These are phyloP conservation scores for Urocitellus parryii DNA, from an alignment of 2,113 vertebrate species.

Conservation along the genomic window DNA sequence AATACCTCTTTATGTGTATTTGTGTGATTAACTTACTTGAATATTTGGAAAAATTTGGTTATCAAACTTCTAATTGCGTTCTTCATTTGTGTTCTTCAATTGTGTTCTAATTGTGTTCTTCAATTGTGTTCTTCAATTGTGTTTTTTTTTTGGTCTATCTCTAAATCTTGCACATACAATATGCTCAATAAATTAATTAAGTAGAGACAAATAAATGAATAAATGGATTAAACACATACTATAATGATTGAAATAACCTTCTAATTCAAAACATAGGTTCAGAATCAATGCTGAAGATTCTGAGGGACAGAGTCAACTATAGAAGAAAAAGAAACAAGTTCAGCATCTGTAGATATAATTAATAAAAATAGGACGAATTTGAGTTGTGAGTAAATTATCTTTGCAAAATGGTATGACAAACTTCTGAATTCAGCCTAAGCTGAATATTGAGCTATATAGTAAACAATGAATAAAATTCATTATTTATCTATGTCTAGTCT, in stretches of 20 bases:
- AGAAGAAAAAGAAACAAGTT: background rate
- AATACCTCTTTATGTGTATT: background rate
- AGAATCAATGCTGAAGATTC: background rate
- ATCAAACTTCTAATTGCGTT: background rate
- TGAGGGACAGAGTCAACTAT: background rate
- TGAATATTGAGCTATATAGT: constrained; percentile 15
- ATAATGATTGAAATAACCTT: background rate
- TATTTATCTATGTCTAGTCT: constrained; percentile 77
- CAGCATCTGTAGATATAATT: background rate
- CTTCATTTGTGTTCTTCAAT: no score
- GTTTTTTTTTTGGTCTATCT: background rate
- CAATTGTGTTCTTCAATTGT: background rate
- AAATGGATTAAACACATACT: background rate
- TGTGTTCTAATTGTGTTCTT: background rate
- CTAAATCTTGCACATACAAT: background rate
- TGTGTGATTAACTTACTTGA: background rate
- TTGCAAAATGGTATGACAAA: background rate
- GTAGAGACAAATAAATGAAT: background rate
- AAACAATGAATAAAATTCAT: constrained; percentile 38
- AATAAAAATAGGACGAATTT: constrained; percentile 38
- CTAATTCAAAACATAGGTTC: background rate
- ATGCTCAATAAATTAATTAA: background rate
- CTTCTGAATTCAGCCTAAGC: background rate
- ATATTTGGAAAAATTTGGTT: background rate
- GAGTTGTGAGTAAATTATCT: background rate